Evolutionary conservation across 2,113 vertebrate genomes (phyloP).

Genomic region (Podilymbus podiceps): DNA sequence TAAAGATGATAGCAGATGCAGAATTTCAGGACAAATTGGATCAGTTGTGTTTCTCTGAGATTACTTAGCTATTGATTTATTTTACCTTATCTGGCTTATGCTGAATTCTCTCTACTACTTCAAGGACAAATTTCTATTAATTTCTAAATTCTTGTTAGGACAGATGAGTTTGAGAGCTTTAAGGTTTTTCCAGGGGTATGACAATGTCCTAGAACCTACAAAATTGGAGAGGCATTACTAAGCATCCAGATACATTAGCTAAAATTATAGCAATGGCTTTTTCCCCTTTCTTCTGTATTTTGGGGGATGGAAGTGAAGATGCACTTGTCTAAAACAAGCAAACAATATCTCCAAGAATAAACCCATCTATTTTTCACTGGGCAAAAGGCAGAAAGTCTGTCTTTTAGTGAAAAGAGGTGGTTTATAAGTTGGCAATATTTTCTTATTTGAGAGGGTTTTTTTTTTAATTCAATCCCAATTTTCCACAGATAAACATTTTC

Average conservation of each 20-base stretch:
- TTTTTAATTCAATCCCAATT: not conserved
- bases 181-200: not conserved
- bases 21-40: slow-evolving; percentile 3
- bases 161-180: not conserved
- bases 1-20: not conserved
- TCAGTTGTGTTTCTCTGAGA: slow-evolving; percentile 10
- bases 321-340: not conserved
- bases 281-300: not conserved
- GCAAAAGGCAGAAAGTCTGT: not conserved
- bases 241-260: not conserved
- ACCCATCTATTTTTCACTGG: not conserved
- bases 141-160: not conserved
- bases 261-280: not conserved
- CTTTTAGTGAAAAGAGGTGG: not conserved
- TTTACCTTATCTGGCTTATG: not conserved
- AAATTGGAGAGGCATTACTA: not conserved
- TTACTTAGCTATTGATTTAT: not conserved
- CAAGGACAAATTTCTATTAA: not conserved
- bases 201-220: not conserved
- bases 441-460: not conserved
- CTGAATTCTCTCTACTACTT: not conserved
- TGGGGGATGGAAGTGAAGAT: not conserved
- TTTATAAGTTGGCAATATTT: not conserved
- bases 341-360: not conserved
- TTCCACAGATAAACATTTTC: not conserved